A percentile compares a stretch with the other conserved stretches of the same genome.
Evolutionary conservation across 1,140 invertebrate species (phyloP).

Genomic region (Drosophila busckii): DNA sequence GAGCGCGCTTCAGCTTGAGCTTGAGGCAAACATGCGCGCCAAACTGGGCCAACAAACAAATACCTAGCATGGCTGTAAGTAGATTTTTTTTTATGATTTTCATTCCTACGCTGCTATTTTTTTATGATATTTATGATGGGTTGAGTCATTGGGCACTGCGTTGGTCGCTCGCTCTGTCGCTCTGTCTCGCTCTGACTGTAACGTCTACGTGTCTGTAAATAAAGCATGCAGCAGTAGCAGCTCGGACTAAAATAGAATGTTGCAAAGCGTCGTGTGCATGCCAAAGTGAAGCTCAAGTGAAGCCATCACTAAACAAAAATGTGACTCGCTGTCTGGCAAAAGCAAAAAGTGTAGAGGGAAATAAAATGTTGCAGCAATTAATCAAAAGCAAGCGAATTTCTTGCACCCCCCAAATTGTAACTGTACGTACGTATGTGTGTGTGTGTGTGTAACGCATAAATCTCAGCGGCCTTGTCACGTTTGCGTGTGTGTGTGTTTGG

Average conservation of each 20-base stretch:
- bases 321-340: constrained; percentile 12
- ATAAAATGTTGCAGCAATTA: constrained; percentile 75
- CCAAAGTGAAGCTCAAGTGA: constrained; percentile 52
- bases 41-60: constrained; percentile 18
- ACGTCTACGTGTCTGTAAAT: constrained; percentile 67
- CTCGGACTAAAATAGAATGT: constrained; percentile 49
- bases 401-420: constrained; percentile 45
- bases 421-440: constrained; percentile 28
- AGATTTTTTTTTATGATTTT: constrained; percentile 31
- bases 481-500: constrained; percentile 36
- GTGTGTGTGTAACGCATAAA: constrained; percentile 53
- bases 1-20: no score
- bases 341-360: constrained; percentile 13
- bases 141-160: constrained; percentile 21
- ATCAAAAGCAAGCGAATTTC: constrained; percentile 73
- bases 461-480: constrained; percentile 59
- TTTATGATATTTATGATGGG: constrained; percentile 72
- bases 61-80: not conserved
- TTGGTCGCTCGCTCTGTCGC: no score
- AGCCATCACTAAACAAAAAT: constrained; percentile 54
- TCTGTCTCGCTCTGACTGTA: no score
- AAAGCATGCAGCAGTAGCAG: constrained; percentile 57
- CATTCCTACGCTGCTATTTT: no score
- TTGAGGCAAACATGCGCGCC: no score
- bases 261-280: constrained; percentile 11